Percentiles rank a stretch among this genome's conserved stretches.
phyloP scores from a whole-genome alignment of 2,797 vertebrate species.

The Macropus fuliginosus region DNA sequence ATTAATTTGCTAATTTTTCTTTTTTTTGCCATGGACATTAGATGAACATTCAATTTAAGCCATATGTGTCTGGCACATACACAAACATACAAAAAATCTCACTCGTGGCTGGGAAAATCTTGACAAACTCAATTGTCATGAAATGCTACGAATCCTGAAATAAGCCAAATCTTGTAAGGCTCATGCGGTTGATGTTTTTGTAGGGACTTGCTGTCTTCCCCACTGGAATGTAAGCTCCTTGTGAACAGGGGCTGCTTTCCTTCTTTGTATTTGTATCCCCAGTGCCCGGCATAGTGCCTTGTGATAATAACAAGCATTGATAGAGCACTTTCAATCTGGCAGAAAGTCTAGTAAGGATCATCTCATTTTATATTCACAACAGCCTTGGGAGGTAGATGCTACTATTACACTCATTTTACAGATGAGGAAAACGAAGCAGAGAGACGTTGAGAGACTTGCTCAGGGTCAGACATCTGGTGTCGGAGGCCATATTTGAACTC shows the following conservation, averaged over 20 bases:
- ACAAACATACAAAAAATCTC: slow-evolving; percentile 42
- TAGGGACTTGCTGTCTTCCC: background rate
- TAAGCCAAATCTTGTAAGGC: background rate
- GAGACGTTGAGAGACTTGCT: background rate
- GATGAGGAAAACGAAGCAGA: background rate
- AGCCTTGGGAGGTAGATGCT: background rate
- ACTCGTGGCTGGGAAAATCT: slow-evolving; percentile 62
- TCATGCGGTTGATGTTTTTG: background rate
- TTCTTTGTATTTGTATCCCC: background rate
- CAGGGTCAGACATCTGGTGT: background rate
- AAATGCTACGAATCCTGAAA: background rate
- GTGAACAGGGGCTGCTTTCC: background rate
- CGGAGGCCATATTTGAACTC: background rate
- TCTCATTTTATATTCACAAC: background rate
- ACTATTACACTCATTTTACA: background rate
- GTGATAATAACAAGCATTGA: background rate
- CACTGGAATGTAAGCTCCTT: background rate
- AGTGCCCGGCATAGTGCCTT: background rate
- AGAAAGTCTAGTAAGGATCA: background rate
- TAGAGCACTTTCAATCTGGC: background rate
- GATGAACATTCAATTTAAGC: slow-evolving; percentile 66
- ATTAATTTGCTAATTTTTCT: slow-evolving; percentile 59
- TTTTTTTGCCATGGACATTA: slow-evolving; percentile 58
- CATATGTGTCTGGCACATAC: slow-evolving; percentile 51
- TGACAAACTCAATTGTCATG: slow-evolving; percentile 59